A percentile compares a stretch with the other conserved stretches of the same genome.
These are phyloP conservation scores for Malurus cyaneus DNA, from an alignment of 2,113 vertebrate species.

Conservation along the genomic window DNA sequence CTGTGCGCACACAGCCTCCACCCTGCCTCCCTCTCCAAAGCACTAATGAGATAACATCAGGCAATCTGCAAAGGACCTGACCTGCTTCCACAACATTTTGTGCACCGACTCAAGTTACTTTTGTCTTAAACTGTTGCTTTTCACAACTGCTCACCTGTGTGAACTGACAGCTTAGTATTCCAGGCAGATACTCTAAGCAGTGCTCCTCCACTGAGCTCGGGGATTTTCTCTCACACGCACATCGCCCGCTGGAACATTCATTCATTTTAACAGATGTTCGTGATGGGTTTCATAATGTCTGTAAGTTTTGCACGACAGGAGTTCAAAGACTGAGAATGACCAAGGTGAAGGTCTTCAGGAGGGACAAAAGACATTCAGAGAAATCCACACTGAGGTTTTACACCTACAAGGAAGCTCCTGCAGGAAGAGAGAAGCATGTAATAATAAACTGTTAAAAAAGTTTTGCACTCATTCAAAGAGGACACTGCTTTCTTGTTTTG, in stretches of 20 bases:
- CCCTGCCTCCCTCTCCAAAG: background rate
- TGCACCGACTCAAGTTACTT: background rate
- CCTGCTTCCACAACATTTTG: background rate
- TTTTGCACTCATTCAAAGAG: background rate
- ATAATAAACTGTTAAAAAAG: background rate
- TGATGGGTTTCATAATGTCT: background rate
- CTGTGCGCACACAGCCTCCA: fast-evolving
- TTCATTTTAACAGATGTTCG: background rate
- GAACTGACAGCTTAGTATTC: background rate
- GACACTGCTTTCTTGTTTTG: background rate
- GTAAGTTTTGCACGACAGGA: fast-evolving
- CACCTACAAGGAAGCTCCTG: background rate
- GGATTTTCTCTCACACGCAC: background rate
- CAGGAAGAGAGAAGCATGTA: background rate
- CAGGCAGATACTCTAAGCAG: background rate
- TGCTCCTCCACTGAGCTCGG: background rate
- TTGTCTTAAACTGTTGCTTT: background rate
- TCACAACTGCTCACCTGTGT: background rate
- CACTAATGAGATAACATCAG: fast-evolving
- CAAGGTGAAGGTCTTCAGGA: background rate
- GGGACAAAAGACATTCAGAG: background rate
- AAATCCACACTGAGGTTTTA: background rate
- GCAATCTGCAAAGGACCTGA: background rate
- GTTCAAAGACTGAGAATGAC: background rate
- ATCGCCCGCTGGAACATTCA: background rate